phyloP scores from a whole-genome alignment of 2,113 vertebrate genomes.

The Herpetotheres cachinnans region DNA sequence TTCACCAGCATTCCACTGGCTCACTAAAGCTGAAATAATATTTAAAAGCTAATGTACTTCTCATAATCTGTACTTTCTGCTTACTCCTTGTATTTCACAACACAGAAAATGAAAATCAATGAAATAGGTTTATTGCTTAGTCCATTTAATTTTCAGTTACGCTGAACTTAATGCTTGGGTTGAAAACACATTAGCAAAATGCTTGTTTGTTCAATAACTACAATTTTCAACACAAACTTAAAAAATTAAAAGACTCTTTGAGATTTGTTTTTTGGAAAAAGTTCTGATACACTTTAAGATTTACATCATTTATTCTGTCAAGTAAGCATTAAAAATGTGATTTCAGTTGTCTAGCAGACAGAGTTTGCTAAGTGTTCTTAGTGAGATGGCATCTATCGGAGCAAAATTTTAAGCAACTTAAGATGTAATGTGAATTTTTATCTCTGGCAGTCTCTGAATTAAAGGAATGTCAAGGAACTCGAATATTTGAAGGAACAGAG shows the following conservation, averaged over 20 bases:
- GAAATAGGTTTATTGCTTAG: neutral
- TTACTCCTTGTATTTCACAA: neutral
- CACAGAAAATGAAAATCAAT: neutral
- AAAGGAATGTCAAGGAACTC: neutral
- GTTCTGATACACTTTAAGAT: neutral
- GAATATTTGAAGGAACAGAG: neutral
- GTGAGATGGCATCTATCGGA: neutral
- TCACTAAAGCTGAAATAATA: neutral
- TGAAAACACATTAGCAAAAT: neutral
- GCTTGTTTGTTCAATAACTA: neutral
- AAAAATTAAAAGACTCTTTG: neutral
- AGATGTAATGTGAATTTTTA: neutral
- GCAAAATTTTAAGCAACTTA: neutral
- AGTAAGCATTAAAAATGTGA: neutral
- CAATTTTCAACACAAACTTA: neutral
- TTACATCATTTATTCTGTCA: neutral
- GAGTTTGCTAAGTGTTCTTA: neutral
- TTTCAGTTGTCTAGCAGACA: neutral
- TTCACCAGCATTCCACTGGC: neutral
- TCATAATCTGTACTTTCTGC: neutral
- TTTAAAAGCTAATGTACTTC: neutral
- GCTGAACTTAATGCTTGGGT: neutral
- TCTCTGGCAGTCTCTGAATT: neutral
- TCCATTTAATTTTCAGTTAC: conserved; percentile 17
- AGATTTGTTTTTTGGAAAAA: neutral